Evolutionary conservation across 1,140 invertebrate genomes (phyloP), one percentile per base, ranked within the genome.

Genomic region (Nomia melanderi): DNA sequence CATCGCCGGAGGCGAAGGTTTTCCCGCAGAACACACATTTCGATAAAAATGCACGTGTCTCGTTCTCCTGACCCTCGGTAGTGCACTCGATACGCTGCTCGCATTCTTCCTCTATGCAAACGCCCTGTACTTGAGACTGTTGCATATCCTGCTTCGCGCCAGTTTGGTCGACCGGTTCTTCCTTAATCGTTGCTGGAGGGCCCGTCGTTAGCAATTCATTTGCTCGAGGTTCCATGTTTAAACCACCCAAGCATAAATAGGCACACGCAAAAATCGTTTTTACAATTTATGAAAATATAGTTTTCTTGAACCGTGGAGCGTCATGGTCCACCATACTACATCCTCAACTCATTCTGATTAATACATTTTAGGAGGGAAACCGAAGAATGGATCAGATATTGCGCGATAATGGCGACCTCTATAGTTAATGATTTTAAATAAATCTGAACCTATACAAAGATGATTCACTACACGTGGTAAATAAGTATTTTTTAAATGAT

Each of bases 11-110:
- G 20, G 93, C 91, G 47, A 96, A 93, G 31, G 92, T 89, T 86
- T 95, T 94, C n/a, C 93, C 92, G 88, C 96, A 96, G 87, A 95
- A 95, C 27, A 95, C 92, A 88, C 95, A 96, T 85, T 95, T 96
- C 1, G 89, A 88, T 7, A 91, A 69, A 59, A 87, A 84, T 36
- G 88, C 89, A 25, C 90, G 90, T 1, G 87, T 82, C 27, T 91
- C 92, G 69, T 82, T 90, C 5, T 91, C 91, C 53, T 93, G 93
- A 36, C 89, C 88, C 33, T 93, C 93, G 6, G 93, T 93, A 0
- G 92, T 93, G 77, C 93, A 94, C 72, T 93, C 93, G 25, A 92
- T 93, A 66, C 90, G 87, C 23, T 88, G 81, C 53, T 92, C 91
- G 14, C 76, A 80, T 3, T 91, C 89, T 27, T 92, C 90, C 0